Base-by-base conservation (phyloP, 37 sponge, comb jelly and placozoan species). In the Aplysina aerophoba region DNA sequence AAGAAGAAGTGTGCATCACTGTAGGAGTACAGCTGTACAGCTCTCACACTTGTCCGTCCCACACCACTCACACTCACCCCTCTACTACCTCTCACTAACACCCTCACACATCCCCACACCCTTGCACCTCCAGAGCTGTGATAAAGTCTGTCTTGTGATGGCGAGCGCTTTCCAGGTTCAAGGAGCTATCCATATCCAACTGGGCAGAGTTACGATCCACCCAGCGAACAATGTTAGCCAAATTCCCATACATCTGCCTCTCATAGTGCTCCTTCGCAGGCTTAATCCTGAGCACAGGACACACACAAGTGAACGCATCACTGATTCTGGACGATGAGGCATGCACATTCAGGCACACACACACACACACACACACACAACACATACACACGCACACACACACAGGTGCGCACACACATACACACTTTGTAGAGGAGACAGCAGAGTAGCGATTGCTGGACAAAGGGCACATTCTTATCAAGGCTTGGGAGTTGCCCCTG, bases 161-260 rank as follows among this genome's bases (percentile, higher is more conserved):
- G 56, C 80, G 21, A 67, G 44, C 56, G 2, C 30, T 55, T 16
- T 54, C 58, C 57, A 80, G 41, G 28, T 31, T 33, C 31, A 68
- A 17, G 25, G 16, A 25, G 31, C 31, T 35, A 15, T 27, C 31
- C 17, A 36, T 25, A 17, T 36, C 71, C 16, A 68, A 17, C 1
- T 68, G 71, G 17, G 71, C 16, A 2, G 71, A 36, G 71, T 68
- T 68, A 31, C 84, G 72, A 80, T 92, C 93, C 20, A 79, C 74
- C 93, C 93, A 92, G 53, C 82, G 69, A 12, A 92, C 93, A 0
- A 92, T 80, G 19, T 36, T 14, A 20, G 93, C 93, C 41, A 89
- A 72, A 17, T 83, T 69, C 16, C 20, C 30, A 24, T 85, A 89
- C 66, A 92, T 79, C 14, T 50, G 28, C 36, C 38, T 66, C 77